These are phyloP conservation scores for Harmothoe impar DNA, from an alignment of 2,888 invertebrate genomes.

Conservation along the genomic window DNA sequence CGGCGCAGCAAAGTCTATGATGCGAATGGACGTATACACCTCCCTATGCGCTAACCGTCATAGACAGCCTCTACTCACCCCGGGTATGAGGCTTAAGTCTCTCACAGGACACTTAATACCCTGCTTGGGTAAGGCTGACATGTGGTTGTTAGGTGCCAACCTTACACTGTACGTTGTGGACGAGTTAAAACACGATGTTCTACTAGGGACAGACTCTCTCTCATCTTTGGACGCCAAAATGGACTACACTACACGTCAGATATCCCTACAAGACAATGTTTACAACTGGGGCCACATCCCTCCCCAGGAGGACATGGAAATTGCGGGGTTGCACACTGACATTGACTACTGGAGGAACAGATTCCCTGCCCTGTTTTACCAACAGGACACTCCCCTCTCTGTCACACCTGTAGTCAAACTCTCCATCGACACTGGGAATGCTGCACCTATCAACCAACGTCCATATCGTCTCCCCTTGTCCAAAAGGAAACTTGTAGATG, in stretches of 20 bases:
- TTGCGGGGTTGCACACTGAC: background rate
- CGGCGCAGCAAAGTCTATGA: background rate
- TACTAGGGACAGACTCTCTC: background rate
- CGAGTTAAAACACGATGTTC: background rate
- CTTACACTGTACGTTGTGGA: background rate
- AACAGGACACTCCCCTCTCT: background rate
- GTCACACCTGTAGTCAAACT: background rate
- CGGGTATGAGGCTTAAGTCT: background rate
- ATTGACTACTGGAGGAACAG: background rate
- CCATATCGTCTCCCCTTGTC: too few species aligned
- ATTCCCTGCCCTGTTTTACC: background rate
- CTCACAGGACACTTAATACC: background rate
- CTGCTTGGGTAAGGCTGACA: background rate
- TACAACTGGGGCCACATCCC: background rate
- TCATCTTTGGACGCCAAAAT: background rate
- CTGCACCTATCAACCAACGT: too few species aligned
- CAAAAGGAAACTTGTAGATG: too few species aligned
- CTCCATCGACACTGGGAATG: too few species aligned
- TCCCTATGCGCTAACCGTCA: background rate
- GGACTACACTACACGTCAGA: background rate
- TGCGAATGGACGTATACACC: background rate
- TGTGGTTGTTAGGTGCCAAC: background rate
- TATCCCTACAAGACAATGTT: background rate
- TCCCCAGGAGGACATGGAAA: background rate
- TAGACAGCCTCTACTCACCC: background rate